Conservation (phyloP, 2,888 invertebrate species). For the Latrodectus elegans region DNA sequence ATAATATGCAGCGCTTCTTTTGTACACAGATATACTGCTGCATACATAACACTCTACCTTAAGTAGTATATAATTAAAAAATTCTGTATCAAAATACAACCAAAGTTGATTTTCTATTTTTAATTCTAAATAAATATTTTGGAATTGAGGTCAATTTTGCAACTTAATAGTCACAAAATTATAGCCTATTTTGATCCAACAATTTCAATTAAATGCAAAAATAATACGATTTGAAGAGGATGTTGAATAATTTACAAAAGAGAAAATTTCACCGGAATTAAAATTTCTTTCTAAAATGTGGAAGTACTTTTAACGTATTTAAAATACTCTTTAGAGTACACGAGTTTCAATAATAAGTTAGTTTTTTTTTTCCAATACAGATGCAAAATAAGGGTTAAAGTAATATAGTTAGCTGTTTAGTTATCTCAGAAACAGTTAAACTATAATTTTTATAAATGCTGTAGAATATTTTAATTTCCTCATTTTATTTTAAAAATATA, state of each 20-base stretch:
- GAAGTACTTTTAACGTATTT: no score
- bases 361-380: no score
- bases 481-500: no score
- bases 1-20: conserved; percentile 23
- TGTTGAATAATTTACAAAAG: not conserved
- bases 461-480: no score
- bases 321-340: no score
- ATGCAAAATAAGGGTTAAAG: no score
- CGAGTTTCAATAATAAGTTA: no score
- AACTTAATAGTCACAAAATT: not conserved
- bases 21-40: conserved; percentile 9
- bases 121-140: conserved; percentile 1
- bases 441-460: no score
- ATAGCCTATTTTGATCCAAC: not conserved
- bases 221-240: not conserved
- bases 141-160: not conserved
- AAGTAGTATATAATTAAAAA: conserved; percentile 37
- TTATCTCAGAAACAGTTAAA: no score
- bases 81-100: conserved; percentile 35
- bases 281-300: no score
- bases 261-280: not conserved
- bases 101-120: conserved; percentile 14
- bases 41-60: not conserved
- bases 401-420: no score
- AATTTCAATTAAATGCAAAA: not conserved